These are phyloP conservation scores for Orthosia gothica DNA, from an alignment of 2,888 invertebrate species.

Conservation along the genomic window DNA sequence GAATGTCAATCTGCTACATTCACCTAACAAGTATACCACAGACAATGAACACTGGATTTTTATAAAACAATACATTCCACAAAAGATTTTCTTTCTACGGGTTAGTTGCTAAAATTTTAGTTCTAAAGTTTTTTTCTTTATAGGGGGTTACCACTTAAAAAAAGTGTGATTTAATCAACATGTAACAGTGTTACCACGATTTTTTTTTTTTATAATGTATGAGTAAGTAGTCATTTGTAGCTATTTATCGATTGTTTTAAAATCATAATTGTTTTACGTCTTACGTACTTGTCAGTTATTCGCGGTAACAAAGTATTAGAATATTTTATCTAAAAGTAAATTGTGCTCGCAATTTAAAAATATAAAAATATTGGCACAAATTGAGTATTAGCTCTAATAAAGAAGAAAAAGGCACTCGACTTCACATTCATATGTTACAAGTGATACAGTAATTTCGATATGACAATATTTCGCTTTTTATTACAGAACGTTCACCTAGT, in stretches of 20 bases:
- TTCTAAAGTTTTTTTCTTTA: conserved; percentile 37
- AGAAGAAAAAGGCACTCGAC: conserved; percentile 75
- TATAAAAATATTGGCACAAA: conserved; percentile 83
- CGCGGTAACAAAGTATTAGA: conserved; percentile 57
- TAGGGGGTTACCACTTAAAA: conserved; percentile 59
- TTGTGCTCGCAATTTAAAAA: conserved; percentile 72
- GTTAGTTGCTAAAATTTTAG: conserved; percentile 45
- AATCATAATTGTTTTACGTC: neutral
- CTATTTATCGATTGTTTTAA: conserved; percentile 1
- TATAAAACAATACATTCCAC: conserved; percentile 56
- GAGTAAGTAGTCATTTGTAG: neutral
- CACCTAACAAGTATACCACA: conserved; percentile 78
- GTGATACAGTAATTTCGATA: conserved; percentile 23
- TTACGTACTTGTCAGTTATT: conserved; percentile 31
- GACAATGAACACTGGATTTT: conserved; percentile 81
- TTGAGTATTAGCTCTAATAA: conserved; percentile 81
- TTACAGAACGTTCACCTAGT: conserved; percentile 3
- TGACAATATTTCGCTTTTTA: neutral
- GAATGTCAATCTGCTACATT: conserved; percentile 77
- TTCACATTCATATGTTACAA: conserved; percentile 60
- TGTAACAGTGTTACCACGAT: conserved; percentile 52
- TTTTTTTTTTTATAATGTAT: conserved; percentile 2
- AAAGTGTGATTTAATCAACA: conserved; percentile 38
- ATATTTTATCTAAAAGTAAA: conserved; percentile 59
- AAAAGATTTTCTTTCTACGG: conserved; percentile 48